Conservation (phyloP, 2,888 invertebrate species). For the Cheilosia urbana region DNA sequence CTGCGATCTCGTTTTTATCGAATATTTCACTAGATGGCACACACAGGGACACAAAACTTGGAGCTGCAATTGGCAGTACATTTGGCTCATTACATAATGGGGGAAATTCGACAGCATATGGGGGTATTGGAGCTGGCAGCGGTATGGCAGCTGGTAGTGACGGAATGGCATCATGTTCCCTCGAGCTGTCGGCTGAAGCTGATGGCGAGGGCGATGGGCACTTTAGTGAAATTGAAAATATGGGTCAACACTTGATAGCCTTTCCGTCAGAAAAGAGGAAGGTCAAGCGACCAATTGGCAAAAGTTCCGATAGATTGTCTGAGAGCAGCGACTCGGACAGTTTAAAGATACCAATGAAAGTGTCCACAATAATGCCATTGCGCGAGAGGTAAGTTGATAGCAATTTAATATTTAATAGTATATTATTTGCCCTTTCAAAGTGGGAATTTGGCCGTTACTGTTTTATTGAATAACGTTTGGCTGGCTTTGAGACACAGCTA, state of each 20-base stretch:
- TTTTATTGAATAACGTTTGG: too few species aligned
- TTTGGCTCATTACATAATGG: slow-evolving; percentile 79
- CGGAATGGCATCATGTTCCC: slow-evolving; percentile 81
- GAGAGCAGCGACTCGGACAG: slow-evolving; percentile 91
- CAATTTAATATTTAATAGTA: background rate
- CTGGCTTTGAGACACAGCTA: too few species aligned
- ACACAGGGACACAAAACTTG: slow-evolving; percentile 89
- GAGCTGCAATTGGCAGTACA: slow-evolving; percentile 81
- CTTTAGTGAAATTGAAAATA: slow-evolving; percentile 84
- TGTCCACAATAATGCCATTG: slow-evolving; percentile 83
- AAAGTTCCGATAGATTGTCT: slow-evolving; percentile 85
- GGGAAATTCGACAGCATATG: slow-evolving; percentile 58
- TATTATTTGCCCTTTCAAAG: too few species aligned
- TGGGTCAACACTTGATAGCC: slow-evolving; percentile 83
- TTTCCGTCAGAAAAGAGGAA: slow-evolving; percentile 80
- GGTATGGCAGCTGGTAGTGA: slow-evolving; percentile 77
- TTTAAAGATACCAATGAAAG: slow-evolving; percentile 88
- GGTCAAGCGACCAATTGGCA: slow-evolving; percentile 82
- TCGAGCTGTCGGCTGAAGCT: slow-evolving; percentile 81
- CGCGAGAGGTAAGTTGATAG: slow-evolving; percentile 86
- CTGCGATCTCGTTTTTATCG: slow-evolving; percentile 96
- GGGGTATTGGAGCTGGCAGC: slow-evolving; percentile 76
- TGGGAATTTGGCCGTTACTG: too few species aligned
- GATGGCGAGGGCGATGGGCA: slow-evolving; percentile 84
- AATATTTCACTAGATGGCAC: slow-evolving; percentile 98